Percentiles rank a stretch among this genome's conserved stretches.
phyloP scores from a whole-genome alignment of 2,888 invertebrate species.

The Caenorhabditis angaria region DNA sequence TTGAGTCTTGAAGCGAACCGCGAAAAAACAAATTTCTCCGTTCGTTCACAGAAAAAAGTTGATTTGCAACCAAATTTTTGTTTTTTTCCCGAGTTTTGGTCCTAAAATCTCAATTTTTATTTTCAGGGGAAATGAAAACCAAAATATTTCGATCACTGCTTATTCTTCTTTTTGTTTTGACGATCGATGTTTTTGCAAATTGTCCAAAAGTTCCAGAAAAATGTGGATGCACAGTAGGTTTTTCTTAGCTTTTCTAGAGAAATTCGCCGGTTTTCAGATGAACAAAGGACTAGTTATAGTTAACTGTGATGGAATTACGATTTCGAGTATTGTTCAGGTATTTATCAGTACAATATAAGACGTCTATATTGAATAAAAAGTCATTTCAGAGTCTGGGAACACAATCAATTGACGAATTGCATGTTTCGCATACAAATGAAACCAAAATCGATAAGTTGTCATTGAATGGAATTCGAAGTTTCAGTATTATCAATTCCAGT shows the following conservation, averaged over 20 bases:
- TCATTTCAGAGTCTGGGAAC: conserved; percentile 35
- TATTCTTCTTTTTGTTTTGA: not conserved
- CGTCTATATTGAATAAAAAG: no score
- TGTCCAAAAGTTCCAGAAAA: not conserved
- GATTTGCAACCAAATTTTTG: not conserved
- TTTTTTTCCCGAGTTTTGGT: not conserved
- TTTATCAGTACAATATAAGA: no score
- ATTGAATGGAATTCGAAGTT: conserved; percentile 23
- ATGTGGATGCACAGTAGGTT: not conserved
- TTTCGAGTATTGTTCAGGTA: not conserved
- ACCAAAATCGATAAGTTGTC: conserved; percentile 26
- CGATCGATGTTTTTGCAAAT: not conserved
- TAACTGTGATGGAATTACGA: not conserved
- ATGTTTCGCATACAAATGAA: conserved; percentile 25
- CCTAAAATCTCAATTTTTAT: not conserved
- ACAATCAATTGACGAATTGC: conserved; percentile 39
- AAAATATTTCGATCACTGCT: not conserved
- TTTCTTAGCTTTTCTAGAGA: not conserved
- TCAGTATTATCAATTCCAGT: conserved; percentile 23
- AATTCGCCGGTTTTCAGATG: not conserved
- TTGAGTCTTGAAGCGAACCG: not conserved
- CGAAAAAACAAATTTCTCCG: no score
- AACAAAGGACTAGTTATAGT: not conserved
- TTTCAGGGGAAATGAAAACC: not conserved
- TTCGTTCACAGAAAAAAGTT: no score